Evolutionary conservation across 1,140 invertebrate species (phyloP).

Genomic region (Centruroides vittatus): DNA sequence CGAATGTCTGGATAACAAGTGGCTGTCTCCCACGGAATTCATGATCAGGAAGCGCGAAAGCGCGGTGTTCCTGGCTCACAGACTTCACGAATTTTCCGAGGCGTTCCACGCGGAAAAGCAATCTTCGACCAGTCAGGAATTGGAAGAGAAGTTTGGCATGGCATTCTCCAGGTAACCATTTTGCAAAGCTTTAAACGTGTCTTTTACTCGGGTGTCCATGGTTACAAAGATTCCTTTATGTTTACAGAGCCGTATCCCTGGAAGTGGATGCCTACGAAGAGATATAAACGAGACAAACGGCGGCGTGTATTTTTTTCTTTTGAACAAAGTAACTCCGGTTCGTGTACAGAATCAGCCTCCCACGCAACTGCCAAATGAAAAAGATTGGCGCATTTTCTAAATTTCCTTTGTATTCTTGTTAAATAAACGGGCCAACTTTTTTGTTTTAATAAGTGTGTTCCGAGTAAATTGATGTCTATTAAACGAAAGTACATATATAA

Average conservation of each 20-base stretch:
- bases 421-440: no score
- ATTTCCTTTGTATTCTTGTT: no score
- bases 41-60: constrained; percentile 85
- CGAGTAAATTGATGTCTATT: no score
- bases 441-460: no score
- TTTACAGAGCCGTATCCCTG: background rate
- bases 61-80: constrained; percentile 64
- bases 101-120: constrained; percentile 16
- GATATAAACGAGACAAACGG: constrained; percentile 50
- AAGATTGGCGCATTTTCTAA: no score
- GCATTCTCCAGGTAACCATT: constrained; percentile 6
- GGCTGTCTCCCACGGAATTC: constrained; percentile 77
- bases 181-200: background rate
- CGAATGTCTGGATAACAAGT: constrained; percentile 89
- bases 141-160: constrained; percentile 8
- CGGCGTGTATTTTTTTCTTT: no score
- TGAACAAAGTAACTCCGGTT: no score
- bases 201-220: background rate
- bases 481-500: no score
- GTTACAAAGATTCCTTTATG: background rate
- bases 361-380: constrained; percentile 20
- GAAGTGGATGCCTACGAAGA: constrained; percentile 81
- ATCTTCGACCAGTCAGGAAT: constrained; percentile 9
- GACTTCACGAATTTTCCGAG: constrained; percentile 34
- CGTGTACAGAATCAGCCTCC: no score